Conservation (phyloP, 2,797 vertebrate species). For the Eulemur coronatus region DNA sequence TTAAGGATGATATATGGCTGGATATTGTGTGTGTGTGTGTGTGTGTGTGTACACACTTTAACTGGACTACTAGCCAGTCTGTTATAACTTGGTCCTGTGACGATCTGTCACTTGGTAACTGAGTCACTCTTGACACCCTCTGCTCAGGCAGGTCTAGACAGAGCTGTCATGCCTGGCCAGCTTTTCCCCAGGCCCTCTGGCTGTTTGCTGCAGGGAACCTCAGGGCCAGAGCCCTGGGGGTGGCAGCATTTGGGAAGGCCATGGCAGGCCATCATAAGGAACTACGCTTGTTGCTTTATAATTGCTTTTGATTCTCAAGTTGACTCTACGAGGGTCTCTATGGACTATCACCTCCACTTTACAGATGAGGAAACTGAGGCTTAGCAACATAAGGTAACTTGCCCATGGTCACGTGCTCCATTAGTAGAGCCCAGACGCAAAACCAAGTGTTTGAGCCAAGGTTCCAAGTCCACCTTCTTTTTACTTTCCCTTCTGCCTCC, state of each 20-base stretch:
- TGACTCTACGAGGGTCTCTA: rapidly evolving
- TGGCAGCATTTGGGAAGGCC: background rate
- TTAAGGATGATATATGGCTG: background rate
- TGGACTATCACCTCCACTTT: background rate
- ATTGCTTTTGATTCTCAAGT: background rate
- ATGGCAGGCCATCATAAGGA: background rate
- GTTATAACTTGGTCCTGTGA: background rate
- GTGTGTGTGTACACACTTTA: background rate
- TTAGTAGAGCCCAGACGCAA: background rate
- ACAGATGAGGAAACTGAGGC: background rate
- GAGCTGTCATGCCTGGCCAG: background rate
- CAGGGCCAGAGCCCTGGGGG: background rate
- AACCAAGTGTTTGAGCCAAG: background rate
- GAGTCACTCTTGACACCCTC: background rate
- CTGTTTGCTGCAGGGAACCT: background rate
- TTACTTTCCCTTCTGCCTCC: background rate
- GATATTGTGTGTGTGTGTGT: background rate
- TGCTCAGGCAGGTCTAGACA: background rate
- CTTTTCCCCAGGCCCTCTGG: background rate
- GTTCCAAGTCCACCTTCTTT: background rate
- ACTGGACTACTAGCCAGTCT: background rate
- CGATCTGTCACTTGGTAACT: background rate
- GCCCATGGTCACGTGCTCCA: background rate
- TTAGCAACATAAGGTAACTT: background rate
- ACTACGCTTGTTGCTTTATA: background rate